Percentiles rank a stretch among this genome's conserved stretches.
Conservation (phyloP, 1,140 invertebrate genomes). For the Dryas iulia region DNA sequence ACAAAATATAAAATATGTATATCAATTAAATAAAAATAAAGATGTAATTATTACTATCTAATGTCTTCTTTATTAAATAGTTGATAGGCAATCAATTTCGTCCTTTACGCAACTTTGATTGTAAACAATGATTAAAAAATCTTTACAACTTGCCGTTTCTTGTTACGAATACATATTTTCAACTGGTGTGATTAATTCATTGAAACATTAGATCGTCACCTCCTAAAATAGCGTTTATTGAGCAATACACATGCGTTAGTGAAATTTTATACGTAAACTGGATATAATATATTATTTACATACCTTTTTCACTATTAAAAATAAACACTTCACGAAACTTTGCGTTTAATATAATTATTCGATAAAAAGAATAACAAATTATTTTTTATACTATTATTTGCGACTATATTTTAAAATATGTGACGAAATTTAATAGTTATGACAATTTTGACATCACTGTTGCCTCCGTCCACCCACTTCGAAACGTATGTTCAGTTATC, state of each 20-base stretch:
- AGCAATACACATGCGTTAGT: constrained; percentile 26
- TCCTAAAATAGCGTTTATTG: constrained; percentile 68
- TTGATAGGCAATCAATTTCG: background rate
- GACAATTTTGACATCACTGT: background rate
- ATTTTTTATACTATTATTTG: background rate
- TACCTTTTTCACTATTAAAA: background rate
- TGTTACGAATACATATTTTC: background rate
- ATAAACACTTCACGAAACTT: background rate
- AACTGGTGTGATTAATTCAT: constrained; percentile 3
- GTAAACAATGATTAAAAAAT: background rate
- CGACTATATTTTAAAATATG: background rate
- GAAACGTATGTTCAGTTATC: background rate
- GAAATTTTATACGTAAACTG: constrained; percentile 21
- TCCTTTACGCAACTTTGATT: background rate
- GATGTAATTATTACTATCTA: background rate
- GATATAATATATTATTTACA: constrained; percentile 2
- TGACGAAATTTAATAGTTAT: background rate
- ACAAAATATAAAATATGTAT: background rate
- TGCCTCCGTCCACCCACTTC: background rate
- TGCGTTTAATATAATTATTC: background rate
- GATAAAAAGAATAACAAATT: background rate
- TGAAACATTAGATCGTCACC: constrained; percentile 42
- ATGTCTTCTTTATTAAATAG: background rate
- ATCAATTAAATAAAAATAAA: background rate
- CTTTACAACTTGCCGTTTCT: background rate